phyloP scores from a whole-genome alignment of 2,797 vertebrate genomes.

The Prunella strophiata region DNA sequence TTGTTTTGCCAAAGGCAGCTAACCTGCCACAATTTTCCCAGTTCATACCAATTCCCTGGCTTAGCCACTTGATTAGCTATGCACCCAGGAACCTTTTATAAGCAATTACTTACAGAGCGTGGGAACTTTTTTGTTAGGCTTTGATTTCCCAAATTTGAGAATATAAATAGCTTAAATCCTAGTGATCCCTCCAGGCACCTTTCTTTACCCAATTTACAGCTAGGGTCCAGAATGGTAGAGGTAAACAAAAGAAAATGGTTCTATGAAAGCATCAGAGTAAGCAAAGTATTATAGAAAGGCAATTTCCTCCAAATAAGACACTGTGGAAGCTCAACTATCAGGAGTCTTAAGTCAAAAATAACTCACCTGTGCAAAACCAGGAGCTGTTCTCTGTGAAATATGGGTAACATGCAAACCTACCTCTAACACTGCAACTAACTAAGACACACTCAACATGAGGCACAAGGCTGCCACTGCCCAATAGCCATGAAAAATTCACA shows the following conservation, averaged over 20 bases:
- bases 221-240: not conserved
- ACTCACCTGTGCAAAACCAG: not conserved
- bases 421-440: not conserved
- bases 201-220: not conserved
- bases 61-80: not conserved
- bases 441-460: not conserved
- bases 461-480: not conserved
- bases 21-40: not conserved
- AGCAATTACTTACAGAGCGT: not conserved
- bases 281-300: not conserved
- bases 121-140: not conserved
- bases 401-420: not conserved
- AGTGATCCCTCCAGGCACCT: not conserved
- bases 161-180: not conserved
- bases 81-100: conserved; percentile 3
- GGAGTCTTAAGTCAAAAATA: not conserved
- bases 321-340: not conserved
- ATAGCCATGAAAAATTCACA: not conserved
- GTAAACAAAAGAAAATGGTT: not conserved
- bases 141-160: not conserved
- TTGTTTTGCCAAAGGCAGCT: not conserved
- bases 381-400: not conserved
- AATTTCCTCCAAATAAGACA: not conserved
- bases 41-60: not conserved
- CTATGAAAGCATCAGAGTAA: not conserved